Conservation (phyloP, 2,113 vertebrate species). For the Pristiophorus japonicus region DNA sequence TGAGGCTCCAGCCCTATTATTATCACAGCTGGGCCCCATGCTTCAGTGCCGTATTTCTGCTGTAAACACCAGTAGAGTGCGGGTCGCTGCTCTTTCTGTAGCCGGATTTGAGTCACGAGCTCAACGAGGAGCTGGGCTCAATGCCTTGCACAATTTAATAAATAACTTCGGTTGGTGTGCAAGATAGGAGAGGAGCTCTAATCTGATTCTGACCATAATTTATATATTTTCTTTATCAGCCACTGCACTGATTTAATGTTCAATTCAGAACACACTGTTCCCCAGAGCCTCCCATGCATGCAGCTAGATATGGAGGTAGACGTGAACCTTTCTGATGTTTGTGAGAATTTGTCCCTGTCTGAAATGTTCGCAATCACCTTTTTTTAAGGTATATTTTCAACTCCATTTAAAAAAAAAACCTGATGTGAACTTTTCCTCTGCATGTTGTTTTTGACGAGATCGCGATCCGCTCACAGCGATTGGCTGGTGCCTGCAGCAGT, state of each 20-base stretch:
- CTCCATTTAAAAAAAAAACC: background rate
- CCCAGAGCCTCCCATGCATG: background rate
- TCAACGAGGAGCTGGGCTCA: too few relatives aligned
- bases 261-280: background rate
- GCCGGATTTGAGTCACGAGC: background rate
- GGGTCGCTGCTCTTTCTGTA: background rate
- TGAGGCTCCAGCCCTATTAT: background rate
- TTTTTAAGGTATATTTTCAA: background rate
- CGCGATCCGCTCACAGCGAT: background rate
- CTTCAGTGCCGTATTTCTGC: background rate
- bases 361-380: background rate
- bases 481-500: too few relatives aligned
- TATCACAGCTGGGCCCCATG: background rate
- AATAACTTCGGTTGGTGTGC: background rate
- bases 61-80: background rate
- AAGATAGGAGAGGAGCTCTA: background rate
- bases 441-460: background rate
- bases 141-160: too few relatives aligned
- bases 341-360: background rate
- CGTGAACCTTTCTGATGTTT: background rate
- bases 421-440: background rate
- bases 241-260: background rate
- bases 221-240: background rate
- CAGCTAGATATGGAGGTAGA: background rate
- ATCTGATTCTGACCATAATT: background rate